Evolutionary conservation across 2,888 invertebrate genomes (phyloP).

Genomic region (Harpagoxenus sublaevis): DNA sequence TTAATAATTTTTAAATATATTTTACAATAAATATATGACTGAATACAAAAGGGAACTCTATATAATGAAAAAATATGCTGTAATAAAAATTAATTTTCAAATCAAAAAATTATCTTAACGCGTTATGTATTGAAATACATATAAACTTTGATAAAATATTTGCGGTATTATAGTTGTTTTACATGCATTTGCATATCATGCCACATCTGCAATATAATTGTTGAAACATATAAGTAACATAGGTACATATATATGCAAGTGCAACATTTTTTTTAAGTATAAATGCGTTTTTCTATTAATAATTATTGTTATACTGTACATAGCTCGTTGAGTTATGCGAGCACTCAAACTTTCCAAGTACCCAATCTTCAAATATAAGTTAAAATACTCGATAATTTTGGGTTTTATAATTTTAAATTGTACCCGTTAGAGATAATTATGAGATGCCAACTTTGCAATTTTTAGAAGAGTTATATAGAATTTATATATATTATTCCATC

Average conservation of each 20-base stretch:
- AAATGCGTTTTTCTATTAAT: slow-evolving; percentile 1
- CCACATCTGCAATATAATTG: slow-evolving; percentile 11
- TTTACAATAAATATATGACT: neutral
- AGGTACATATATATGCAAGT: neutral
- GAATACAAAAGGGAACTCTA: neutral
- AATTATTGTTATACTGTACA: neutral
- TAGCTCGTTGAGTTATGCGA: neutral
- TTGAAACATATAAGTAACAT: neutral
- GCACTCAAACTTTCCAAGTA: neutral
- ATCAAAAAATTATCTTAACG: neutral
- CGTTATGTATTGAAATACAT: neutral
- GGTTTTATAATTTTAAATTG: neutral
- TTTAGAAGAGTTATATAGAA: neutral
- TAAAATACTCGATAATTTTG: slow-evolving; percentile 12
- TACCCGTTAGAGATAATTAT: neutral
- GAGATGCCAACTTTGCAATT: neutral
- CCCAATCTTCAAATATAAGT: neutral
- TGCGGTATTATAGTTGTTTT: slow-evolving; percentile 9
- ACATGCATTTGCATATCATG: neutral
- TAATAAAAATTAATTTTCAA: neutral
- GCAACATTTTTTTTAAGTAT: neutral
- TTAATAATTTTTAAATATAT: neutral
- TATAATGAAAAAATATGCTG: neutral
- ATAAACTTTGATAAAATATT: slow-evolving; percentile 12
- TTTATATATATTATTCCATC: slow-evolving; percentile 9